Base-by-base conservation (phyloP, 2,113 vertebrate species). In the Callionymus lyra region DNA sequence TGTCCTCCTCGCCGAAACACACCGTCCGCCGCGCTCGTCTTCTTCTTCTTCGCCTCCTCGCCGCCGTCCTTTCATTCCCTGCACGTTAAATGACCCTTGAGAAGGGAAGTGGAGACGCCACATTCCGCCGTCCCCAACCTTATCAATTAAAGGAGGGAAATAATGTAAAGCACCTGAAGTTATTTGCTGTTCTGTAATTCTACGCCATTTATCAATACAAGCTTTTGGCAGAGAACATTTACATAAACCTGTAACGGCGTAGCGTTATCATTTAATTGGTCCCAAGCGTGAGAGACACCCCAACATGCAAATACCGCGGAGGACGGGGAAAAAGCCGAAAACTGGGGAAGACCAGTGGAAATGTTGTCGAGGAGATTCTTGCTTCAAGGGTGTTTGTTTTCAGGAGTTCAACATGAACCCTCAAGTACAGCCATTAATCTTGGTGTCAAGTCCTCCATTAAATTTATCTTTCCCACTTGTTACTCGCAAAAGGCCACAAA, bases 191-290 rank as follows among this genome's bases (percentile, higher is more conserved):
- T 72, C 68, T 74, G 60, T 78, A 80, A 78, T 80, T 82, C 77
- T 45, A 68, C 21, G 46, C 66, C 64, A 75, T 78, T 78, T 78
- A 68, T 78, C 77, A 76, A 76, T 64, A 73, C 68, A 58, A 70
- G 63, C 62, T 59, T 53, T 66, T 65, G 39, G 62, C 64, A 58
- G 57, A 43, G 52, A 38, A 47, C 41, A 82, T 82, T 82, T 76
- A 73, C 77, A 82, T 82, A 78, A 82, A 80, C 72, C 77, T 76
- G 70, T 73, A 79, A 72, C 74, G 56, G 74, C 60, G 49, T 56
- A 44, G 68, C 66, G 80, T 78, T 82, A 82, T 80, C 80, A 78
- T 80, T 80, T 80, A 82, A 82, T 80, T 82, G 77, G 70, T 73
- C 77, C 72, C 72, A 19, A 13, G 72, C 65, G 70, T 70, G 67